Evolutionary conservation across 2,797 vertebrate genomes (phyloP).

Genomic region (Diplodus sargus): DNA sequence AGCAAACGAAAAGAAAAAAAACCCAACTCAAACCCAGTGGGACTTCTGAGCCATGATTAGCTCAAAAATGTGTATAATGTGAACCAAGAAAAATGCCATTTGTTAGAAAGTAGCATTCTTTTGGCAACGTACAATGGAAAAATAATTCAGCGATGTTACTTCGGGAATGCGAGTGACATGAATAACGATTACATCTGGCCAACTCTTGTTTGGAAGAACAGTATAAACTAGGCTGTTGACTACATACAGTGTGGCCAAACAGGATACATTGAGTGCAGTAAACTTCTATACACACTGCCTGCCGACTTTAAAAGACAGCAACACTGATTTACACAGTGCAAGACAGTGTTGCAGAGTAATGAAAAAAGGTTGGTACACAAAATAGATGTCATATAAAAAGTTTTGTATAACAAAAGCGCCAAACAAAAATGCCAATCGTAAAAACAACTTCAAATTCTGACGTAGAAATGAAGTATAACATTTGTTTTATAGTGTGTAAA

Average conservation of each 20-base stretch:
- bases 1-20: neutral
- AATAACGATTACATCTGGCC: conserved; percentile 42
- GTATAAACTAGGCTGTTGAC: conserved; percentile 44
- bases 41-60: conserved; percentile 20
- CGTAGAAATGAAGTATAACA: neutral
- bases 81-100: conserved; percentile 11
- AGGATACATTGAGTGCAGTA: conserved; percentile 4
- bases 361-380: neutral
- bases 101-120: conserved; percentile 30
- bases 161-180: conserved; percentile 25
- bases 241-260: conserved; percentile 21
- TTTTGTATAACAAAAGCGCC: neutral
- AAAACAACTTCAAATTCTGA: neutral
- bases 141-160: conserved; percentile 50
- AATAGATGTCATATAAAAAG: conserved; percentile 14
- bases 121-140: conserved; percentile 43
- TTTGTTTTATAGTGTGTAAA: neutral
- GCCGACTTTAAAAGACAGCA: neutral
- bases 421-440: neutral
- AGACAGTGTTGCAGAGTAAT: conserved; percentile 5
- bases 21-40: neutral
- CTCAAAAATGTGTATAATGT: conserved; percentile 43
- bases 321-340: conserved; percentile 27
- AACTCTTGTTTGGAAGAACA: conserved; percentile 33
- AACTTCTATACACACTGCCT: conserved; percentile 4